Evolutionary conservation across 2,888 invertebrate genomes (phyloP).

Genomic region (Troides oblongomaculatus): DNA sequence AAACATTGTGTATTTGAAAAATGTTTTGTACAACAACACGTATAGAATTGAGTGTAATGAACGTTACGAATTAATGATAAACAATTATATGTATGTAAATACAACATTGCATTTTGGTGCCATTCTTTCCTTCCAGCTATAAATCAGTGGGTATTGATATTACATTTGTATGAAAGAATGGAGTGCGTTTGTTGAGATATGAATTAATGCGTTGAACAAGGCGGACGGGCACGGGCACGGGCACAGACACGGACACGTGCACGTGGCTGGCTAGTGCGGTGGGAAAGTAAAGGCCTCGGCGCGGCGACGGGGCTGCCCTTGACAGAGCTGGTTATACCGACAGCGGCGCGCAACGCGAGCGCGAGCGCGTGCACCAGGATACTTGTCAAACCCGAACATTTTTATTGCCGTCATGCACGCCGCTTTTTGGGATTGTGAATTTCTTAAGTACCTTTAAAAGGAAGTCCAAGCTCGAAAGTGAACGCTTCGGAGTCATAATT

Average conservation of each 20-base stretch:
- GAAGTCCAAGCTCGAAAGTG: not conserved
- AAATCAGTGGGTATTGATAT: too few relatives aligned
- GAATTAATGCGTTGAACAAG: slow-evolving; percentile 22
- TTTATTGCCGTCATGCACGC: not conserved
- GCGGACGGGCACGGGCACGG: not conserved
- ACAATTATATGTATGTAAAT: too few relatives aligned
- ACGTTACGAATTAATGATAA: too few relatives aligned
- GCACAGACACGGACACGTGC: too few relatives aligned
- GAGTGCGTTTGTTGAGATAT: not conserved
- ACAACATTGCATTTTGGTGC: too few relatives aligned
- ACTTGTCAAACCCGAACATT: slow-evolving; percentile 2
- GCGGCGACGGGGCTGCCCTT: slow-evolving; percentile 68
- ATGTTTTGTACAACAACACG: too few relatives aligned
- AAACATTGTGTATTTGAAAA: too few relatives aligned
- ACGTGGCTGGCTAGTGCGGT: slow-evolving; percentile 35
- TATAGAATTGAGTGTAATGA: too few relatives aligned
- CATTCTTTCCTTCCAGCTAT: too few relatives aligned
- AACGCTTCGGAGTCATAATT: not conserved
- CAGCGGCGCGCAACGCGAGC: slow-evolving; percentile 4
- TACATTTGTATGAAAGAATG: not conserved
- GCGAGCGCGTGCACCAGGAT: not conserved
- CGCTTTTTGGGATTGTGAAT: slow-evolving; percentile 2
- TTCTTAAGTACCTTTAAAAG: slow-evolving; percentile 3
- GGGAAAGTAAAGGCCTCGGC: slow-evolving; percentile 73
- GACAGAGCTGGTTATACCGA: slow-evolving; percentile 61